Conservation (phyloP, 2,797 vertebrate species). For the Valencia hispanica region DNA sequence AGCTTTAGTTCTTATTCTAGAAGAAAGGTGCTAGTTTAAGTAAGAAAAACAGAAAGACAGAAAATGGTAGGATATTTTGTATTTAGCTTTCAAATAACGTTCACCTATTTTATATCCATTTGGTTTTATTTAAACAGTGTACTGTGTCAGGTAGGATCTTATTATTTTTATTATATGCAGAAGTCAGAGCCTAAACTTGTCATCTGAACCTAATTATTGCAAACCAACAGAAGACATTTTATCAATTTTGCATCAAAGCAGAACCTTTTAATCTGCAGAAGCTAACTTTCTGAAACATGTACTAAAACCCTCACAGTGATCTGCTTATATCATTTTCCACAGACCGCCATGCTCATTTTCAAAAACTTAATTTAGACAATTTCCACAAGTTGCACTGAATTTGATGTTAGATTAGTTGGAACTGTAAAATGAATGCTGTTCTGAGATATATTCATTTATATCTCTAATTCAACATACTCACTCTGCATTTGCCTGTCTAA, state of each 20-base stretch:
- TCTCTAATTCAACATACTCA: background rate
- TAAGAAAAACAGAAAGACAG: background rate
- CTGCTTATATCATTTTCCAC: background rate
- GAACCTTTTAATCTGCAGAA: background rate
- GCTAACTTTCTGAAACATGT: background rate
- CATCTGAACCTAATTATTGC: background rate
- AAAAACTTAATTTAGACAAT: constrained; percentile 34
- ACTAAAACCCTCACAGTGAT: constrained; percentile 5
- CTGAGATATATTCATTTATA: no score
- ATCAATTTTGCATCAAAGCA: constrained; percentile 9
- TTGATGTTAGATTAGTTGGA: constrained; percentile 25
- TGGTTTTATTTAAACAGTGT: background rate
- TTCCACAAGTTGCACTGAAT: constrained; percentile 18
- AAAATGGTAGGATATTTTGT: background rate
- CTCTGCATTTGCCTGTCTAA: background rate
- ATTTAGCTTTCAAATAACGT: background rate
- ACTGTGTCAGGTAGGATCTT: background rate
- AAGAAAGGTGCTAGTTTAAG: background rate
- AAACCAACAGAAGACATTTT: background rate
- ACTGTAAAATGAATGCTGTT: background rate
- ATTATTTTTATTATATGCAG: background rate
- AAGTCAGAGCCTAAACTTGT: background rate
- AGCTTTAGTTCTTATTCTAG: background rate
- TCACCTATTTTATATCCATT: background rate
- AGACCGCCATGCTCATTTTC: constrained; percentile 12